These are phyloP conservation scores for Drepana arcuata DNA, from an alignment of 1,140 invertebrate genomes.

Conservation along the genomic window DNA sequence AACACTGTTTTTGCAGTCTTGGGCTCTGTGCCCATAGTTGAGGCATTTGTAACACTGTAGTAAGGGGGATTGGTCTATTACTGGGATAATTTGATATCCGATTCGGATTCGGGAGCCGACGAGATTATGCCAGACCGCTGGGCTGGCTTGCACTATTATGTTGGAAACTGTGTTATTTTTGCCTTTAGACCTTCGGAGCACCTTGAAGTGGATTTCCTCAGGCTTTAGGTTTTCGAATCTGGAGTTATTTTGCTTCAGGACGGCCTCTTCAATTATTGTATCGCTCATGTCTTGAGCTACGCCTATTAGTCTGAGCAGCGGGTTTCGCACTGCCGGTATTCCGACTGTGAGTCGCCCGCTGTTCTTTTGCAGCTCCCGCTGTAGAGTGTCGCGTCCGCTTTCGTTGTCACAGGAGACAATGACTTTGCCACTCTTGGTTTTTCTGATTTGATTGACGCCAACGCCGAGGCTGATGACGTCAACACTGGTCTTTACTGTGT, in stretches of 20 bases:
- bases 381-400: neutral
- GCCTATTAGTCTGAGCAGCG: conserved; percentile 6
- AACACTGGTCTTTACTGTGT: no score
- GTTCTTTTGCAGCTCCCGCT: neutral
- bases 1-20: neutral
- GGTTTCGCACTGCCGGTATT: conserved; percentile 9
- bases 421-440: no score
- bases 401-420: neutral
- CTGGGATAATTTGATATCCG: neutral
- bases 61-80: conserved; percentile 1
- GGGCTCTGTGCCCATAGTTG: neutral
- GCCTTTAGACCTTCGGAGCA: conserved; percentile 3
- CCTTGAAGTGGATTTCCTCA: neutral
- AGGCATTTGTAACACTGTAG: neutral
- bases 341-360: neutral
- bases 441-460: no score
- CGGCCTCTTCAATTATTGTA: conserved; percentile 3
- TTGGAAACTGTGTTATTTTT: conserved; percentile 2
- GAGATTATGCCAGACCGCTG: neutral
- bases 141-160: neutral
- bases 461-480: no score
- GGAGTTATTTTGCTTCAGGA: conserved; percentile 7
- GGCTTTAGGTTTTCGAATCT: neutral
- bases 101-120: neutral
- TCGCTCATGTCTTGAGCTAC: conserved; percentile 2